Base-by-base conservation (phyloP, 2,888 invertebrate genomes). In the Scaptomyza polygonia region DNA sequence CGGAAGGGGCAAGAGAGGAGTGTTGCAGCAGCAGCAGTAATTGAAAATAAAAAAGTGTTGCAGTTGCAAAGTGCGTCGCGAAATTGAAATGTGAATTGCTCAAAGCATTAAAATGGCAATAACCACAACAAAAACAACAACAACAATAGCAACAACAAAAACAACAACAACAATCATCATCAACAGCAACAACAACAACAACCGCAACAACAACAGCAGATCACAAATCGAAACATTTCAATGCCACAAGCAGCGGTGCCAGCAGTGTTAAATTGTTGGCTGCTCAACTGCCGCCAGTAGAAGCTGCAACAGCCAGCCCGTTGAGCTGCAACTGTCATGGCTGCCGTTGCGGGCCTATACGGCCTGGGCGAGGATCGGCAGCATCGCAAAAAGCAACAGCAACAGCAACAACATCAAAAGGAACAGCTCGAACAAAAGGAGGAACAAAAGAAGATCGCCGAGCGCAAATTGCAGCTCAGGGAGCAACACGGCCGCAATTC, bases 281-380 rank as follows among this genome's bases (percentile, higher is more conserved):
- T n/a, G 44, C 45, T 7, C 40, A 32, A 49, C n/a, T n/a, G 30
- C 51, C 53, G 53, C 56, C 34, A 29, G 12, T 63, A 48, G 25
- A 29, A 45, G 54, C 51, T 21, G 62, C 64, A 34, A 40, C 14
- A 29, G 42, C 21, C 40, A 39, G 39, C 18, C 52, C 39, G 30
- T 34, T 30, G 9, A 55, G 47, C 40, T 49, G 59, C 49, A 43
- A 64, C 47, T 42, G 67, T 51, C 45, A 96, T 95, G 95, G 96
- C 95, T 89, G 95, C 95, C 79, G 95, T 96, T 90, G 95, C 96
- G 87, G 96, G 96, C 89, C 94, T 96, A 65, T 96, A 96, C 91
- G 95, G 96, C 87, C 94, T 96, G 89, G 95, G 95, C 89, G 96
- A 96, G 92, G 96, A 96, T 90, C 94, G 95, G 51, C 91, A 91